Base-by-base conservation (phyloP, 2,113 vertebrate species). In the Acrocephalus arundinaceus region DNA sequence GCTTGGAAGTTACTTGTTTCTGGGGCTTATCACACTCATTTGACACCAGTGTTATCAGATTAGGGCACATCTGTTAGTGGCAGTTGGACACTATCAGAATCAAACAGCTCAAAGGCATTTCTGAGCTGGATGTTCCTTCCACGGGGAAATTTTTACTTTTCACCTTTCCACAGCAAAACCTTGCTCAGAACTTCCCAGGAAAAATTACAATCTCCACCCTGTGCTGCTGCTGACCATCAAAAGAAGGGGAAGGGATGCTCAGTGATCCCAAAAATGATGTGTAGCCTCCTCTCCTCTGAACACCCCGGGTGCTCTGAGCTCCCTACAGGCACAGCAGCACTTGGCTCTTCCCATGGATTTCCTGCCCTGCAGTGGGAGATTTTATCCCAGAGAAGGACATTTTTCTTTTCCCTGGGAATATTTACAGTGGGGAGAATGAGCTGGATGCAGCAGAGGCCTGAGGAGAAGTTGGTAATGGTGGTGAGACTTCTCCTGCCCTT, bases 301-400 rank as follows among this genome's bases (percentile, higher is more conserved):
- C 1, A 19, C 35, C 24, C 4, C 1, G 27, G 57, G 67, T 0
- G 0, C 63, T 52, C 21, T 1, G 3, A 89, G 51, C 9, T 70
- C 72, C 35, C 81, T 13, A 3, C 25, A 51, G 68, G 33, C 30
- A 7, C 49, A 73, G 17, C 22, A 86, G 79, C 41, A 70, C n/a
- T 35, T 0, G 0, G 67, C 24, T 57, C 46, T 66, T 61, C 55
- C 5, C 2, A 3, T 7, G 35, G 61, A 78, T 52, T 78, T 65
- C 72, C 85, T 63, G 61, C 70, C 52, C 72, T 59, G 46, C 31
- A 70, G 63, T 0, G 7, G 31, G 31, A 82, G 19, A 35, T 19
- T 46, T 85, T 62, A 46, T 62, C 71, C 74, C 61, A 30, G 19
- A 49, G 37, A 70, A 77, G 49, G 67, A 86, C 37, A 8, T 33